phyloP scores from a whole-genome alignment of 2,797 vertebrate species.

The Eulemur rubriventer region DNA sequence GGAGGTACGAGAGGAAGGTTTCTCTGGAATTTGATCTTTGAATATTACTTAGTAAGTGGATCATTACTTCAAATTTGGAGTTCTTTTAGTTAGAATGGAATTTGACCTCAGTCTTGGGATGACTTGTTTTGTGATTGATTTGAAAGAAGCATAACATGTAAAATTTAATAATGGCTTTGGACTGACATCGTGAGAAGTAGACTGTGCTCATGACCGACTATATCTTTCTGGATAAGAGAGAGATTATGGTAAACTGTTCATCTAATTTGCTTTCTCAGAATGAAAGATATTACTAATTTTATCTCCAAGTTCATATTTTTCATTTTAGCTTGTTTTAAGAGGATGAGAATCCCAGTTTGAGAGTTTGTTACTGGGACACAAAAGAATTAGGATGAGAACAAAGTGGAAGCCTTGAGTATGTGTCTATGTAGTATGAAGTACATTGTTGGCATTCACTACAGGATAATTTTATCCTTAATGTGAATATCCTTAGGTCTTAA shows the following conservation, averaged over 20 bases:
- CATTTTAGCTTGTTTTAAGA: conserved; percentile 53
- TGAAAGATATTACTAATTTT: conserved; percentile 13
- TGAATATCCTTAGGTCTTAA: conserved; percentile 62
- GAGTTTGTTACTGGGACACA: conserved; percentile 42
- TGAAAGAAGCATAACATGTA: conserved; percentile 60
- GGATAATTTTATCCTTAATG: conserved; percentile 69
- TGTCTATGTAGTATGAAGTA: neutral
- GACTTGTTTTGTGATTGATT: conserved; percentile 73
- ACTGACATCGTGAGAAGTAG: conserved; percentile 69
- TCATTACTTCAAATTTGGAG: conserved; percentile 56
- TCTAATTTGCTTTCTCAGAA: conserved; percentile 56
- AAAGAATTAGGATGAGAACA: conserved; percentile 33
- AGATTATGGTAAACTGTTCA: conserved; percentile 13
- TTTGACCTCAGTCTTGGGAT: conserved; percentile 68
- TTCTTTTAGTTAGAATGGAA: conserved; percentile 66
- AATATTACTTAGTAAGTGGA: conserved; percentile 54
- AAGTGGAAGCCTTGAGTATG: conserved; percentile 29
- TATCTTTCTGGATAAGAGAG: conserved; percentile 62
- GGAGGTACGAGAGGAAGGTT: conserved; percentile 38
- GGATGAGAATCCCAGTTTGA: conserved; percentile 23
- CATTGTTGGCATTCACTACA: conserved; percentile 55
- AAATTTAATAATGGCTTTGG: conserved; percentile 67
- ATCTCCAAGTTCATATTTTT: conserved; percentile 36
- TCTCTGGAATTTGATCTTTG: conserved; percentile 70
- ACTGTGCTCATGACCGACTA: conserved; percentile 5